Percentiles rank a stretch among this genome's conserved stretches.
These are phyloP conservation scores for Melopsittacus undulatus DNA, from an alignment of 2,797 vertebrate species.

Conservation along the genomic window DNA sequence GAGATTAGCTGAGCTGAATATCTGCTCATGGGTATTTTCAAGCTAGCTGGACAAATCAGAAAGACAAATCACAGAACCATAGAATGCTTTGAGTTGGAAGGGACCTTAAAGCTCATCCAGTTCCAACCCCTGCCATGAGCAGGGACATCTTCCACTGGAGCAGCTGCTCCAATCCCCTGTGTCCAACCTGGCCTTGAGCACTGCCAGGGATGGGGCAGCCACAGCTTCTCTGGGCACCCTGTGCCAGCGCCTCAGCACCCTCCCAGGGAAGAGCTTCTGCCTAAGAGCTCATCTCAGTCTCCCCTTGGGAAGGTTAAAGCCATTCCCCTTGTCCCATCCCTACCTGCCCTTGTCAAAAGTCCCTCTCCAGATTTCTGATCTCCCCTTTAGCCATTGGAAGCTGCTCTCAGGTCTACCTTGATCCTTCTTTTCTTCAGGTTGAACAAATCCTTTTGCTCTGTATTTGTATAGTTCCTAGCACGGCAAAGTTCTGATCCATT, in stretches of 20 bases:
- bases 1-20: accelerated
- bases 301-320: background rate
- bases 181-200: no score
- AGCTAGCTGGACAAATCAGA: background rate
- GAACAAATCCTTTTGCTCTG: background rate
- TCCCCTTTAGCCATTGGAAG: background rate
- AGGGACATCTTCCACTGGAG: background rate
- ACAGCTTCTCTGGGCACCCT: no score
- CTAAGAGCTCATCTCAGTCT: background rate
- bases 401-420: background rate
- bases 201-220: no score
- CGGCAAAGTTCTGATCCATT: background rate
- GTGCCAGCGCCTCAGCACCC: no score
- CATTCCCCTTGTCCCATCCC: background rate
- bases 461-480: background rate
- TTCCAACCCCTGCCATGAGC: background rate
- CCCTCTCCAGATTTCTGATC: background rate
- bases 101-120: background rate
- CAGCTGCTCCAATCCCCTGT: background rate
- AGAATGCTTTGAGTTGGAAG: background rate
- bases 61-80: background rate
- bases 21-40: background rate
- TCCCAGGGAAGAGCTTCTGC: background rate
- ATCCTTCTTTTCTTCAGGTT: background rate
- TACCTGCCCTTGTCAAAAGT: background rate